A percentile compares a stretch with the other conserved stretches of the same genome.
These are phyloP conservation scores for Gambelia wislizenii DNA, from an alignment of 2,797 vertebrate genomes.

Conservation along the genomic window DNA sequence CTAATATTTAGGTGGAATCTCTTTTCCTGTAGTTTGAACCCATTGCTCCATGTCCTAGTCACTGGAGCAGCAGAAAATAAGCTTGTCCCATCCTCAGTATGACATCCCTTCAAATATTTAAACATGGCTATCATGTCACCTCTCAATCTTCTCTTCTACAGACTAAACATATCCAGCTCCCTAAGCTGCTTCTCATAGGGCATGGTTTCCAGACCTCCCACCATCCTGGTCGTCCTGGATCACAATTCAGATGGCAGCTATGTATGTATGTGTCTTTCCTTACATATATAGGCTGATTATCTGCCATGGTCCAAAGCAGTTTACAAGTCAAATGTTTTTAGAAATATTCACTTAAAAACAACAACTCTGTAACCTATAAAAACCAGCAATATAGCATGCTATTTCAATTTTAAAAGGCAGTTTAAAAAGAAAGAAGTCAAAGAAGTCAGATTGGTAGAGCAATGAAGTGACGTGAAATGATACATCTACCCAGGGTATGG, in stretches of 20 bases:
- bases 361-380: background rate
- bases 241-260: background rate
- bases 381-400: background rate
- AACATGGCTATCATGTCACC: too few relatives aligned
- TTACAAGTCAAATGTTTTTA: background rate
- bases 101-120: too few relatives aligned
- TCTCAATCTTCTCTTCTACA: too few relatives aligned
- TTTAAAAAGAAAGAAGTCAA: background rate
- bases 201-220: too few relatives aligned
- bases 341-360: background rate
- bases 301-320: background rate
- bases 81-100: too few relatives aligned
- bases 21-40: too few relatives aligned
- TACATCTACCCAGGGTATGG: background rate
- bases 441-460: background rate
- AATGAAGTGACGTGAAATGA: background rate
- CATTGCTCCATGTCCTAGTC: too few relatives aligned
- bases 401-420: background rate
- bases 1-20: too few relatives aligned
- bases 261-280: background rate
- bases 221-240: too few relatives aligned
- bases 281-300: background rate
- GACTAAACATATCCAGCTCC: too few relatives aligned
- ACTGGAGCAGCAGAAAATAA: too few relatives aligned
- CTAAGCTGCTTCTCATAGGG: too few relatives aligned